Conservation (phyloP, 2,888 invertebrate species). For the Parnassius smintheus region DNA sequence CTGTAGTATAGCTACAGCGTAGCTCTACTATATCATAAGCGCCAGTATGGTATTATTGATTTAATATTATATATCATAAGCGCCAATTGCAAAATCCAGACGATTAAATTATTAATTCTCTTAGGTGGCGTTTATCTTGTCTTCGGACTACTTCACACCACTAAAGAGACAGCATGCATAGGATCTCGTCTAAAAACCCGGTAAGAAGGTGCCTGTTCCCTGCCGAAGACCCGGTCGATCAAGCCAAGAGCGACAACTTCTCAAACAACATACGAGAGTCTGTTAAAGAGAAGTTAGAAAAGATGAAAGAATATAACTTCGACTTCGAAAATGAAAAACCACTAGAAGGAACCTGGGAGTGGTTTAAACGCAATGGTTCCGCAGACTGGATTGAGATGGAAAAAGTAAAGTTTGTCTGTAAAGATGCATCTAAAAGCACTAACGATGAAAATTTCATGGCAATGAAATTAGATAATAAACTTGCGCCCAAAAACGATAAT, state of each 20-base stretch:
- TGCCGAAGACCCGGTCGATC: conserved; percentile 46
- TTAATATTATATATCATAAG: too few species aligned
- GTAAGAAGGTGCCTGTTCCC: conserved; percentile 67
- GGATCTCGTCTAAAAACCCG: conserved; percentile 45
- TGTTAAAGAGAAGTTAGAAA: conserved; percentile 44
- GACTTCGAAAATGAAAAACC: conserved; percentile 76
- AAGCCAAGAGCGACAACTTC: conserved; percentile 51
- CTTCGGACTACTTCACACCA: conserved; percentile 51
- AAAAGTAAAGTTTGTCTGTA: conserved; percentile 25
- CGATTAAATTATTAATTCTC: too few species aligned
- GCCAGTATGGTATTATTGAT: too few species aligned
- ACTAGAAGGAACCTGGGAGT: conserved; percentile 68
- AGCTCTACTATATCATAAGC: too few species aligned
- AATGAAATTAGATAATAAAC: conserved; percentile 45
- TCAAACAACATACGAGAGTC: conserved; percentile 53
- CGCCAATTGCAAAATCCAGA: too few species aligned
- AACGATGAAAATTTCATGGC: conserved; percentile 32
- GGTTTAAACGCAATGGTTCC: conserved; percentile 49
- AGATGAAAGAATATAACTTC: conserved; percentile 76
- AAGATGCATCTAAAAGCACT: conserved; percentile 22
- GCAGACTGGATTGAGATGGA: conserved; percentile 45
- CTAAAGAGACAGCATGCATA: conserved; percentile 47
- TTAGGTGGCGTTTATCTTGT: conserved; percentile 30
- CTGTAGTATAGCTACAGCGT: too few species aligned
- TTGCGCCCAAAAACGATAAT: conserved; percentile 46